These are phyloP conservation scores for Parotocinclus haroldoi DNA, from an alignment of 2,797 vertebrate species.

Conservation along the genomic window DNA sequence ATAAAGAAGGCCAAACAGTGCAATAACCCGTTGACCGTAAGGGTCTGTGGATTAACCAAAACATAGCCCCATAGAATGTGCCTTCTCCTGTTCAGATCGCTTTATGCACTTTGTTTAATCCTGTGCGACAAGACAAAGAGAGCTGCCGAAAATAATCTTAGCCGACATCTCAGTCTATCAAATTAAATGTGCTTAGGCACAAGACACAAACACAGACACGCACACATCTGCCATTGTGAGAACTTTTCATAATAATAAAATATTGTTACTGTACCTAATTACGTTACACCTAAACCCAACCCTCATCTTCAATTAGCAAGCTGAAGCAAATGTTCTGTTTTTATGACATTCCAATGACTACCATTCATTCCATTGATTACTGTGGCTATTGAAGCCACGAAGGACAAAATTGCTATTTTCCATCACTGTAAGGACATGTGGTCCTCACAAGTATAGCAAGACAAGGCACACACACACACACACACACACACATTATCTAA, in stretches of 20 bases:
- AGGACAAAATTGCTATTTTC: no score
- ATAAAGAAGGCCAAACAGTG: slow-evolving; percentile 18
- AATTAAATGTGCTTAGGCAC: slow-evolving; percentile 38
- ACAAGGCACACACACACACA: neutral
- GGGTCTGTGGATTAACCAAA: slow-evolving; percentile 26
- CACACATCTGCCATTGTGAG: neutral
- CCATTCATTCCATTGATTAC: no score
- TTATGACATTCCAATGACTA: no score
- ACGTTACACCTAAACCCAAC: no score
- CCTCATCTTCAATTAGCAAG: no score
- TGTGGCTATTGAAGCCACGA: no score
- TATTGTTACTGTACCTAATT: no score
- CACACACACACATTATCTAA: slow-evolving; percentile 44
- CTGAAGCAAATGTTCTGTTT: no score
- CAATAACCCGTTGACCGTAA: slow-evolving; percentile 25
- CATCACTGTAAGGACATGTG: no score
- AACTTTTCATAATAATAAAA: no score
- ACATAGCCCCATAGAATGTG: slow-evolving; percentile 24
- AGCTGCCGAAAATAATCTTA: slow-evolving; percentile 25
- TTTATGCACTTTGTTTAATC: slow-evolving; percentile 31
- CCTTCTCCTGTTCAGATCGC: slow-evolving; percentile 40
- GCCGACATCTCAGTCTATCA: slow-evolving; percentile 25
- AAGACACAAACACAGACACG: slow-evolving; percentile 24
- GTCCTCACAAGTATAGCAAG: no score
- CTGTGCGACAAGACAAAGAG: slow-evolving; percentile 34